Conservation (phyloP, 2,113 vertebrate species). For the Ameiurus melas region DNA sequence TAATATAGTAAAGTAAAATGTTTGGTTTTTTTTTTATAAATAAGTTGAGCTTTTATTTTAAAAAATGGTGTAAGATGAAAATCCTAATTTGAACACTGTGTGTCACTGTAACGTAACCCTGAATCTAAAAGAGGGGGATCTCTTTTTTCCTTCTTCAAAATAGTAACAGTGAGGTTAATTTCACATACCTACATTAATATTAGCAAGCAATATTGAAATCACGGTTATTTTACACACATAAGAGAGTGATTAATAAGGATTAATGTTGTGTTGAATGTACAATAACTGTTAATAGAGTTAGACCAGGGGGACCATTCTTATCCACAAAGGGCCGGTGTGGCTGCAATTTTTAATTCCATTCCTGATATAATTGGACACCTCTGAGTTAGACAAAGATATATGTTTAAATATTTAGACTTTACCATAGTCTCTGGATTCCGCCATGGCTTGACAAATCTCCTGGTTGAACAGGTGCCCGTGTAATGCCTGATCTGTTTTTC, state of each 20-base stretch:
- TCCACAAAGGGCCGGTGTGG: too few species aligned
- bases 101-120: slow-evolving; percentile 4
- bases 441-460: slow-evolving; percentile 50
- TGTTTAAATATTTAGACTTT: slow-evolving; percentile 1
- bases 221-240: not conserved
- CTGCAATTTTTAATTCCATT: too few species aligned
- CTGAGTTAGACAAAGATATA: not conserved
- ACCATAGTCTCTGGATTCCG: slow-evolving; percentile 56
- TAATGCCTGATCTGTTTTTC: slow-evolving; percentile 13
- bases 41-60: not conserved
- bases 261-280: not conserved
- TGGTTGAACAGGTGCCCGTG: slow-evolving; percentile 1
- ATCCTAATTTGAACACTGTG: not conserved
- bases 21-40: not conserved
- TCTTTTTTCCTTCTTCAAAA: not conserved
- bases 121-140: not conserved
- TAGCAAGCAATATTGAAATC: not conserved
- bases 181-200: not conserved
- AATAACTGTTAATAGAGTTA: not conserved
- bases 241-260: not conserved
- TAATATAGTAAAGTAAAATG: not conserved
- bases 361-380: too few species aligned
- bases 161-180: not conserved
- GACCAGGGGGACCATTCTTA: not conserved
- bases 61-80: not conserved